These are phyloP conservation scores for Tetragnatha montana DNA, from an alignment of 2,888 invertebrate genomes.

Conservation along the genomic window DNA sequence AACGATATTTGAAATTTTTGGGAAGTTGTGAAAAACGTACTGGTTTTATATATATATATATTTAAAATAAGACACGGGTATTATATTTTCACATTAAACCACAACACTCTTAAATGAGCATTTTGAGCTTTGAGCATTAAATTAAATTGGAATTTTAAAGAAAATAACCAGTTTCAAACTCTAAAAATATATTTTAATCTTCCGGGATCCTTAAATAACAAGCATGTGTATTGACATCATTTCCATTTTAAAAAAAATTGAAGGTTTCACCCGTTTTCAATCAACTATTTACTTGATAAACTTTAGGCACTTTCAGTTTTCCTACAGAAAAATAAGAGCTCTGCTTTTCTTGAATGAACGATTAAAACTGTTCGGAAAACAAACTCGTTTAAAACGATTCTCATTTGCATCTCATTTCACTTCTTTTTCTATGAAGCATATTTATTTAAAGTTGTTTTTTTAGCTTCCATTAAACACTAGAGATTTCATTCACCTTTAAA, in stretches of 20 bases:
- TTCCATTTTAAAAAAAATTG: conserved; percentile 13
- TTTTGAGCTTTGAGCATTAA: too few species aligned
- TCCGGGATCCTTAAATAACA: not conserved
- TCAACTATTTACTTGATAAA: conserved; percentile 34
- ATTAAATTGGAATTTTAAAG: too few species aligned
- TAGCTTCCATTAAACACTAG: conserved; percentile 27
- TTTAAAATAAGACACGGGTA: too few species aligned
- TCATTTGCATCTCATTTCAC: conserved; percentile 48
- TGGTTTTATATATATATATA: too few species aligned
- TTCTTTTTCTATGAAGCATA: conserved; percentile 35
- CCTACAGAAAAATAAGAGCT: conserved; percentile 5
- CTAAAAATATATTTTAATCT: too few species aligned
- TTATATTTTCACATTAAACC: too few species aligned
- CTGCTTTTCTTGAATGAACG: conserved; percentile 40
- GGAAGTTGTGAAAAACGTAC: too few species aligned
- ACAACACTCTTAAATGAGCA: too few species aligned
- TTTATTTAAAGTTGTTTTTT: conserved; percentile 31
- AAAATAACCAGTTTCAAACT: too few species aligned
- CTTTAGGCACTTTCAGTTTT: conserved; percentile 30
- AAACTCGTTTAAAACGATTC: conserved; percentile 44
- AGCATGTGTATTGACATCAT: not conserved
- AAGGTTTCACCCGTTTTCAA: conserved; percentile 17
- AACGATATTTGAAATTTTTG: too few species aligned
- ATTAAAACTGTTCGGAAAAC: conserved; percentile 41
- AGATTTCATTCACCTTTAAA: conserved; percentile 41